Percentiles rank a stretch among this genome's conserved stretches.
Conservation (phyloP, 2,888 invertebrate genomes). For the Rhagophthalmus giganteus region DNA sequence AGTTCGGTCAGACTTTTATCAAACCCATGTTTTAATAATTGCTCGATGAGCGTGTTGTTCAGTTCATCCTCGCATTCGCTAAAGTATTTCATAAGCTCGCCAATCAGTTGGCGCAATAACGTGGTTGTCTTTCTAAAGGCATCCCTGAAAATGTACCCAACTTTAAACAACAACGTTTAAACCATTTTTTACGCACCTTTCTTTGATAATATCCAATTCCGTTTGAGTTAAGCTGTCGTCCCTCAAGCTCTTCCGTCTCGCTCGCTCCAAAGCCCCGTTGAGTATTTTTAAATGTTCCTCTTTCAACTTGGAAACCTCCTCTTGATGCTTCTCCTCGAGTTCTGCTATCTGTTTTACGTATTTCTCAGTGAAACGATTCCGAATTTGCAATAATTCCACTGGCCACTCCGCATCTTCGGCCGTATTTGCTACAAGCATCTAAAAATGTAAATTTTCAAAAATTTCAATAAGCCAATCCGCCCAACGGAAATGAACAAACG, state of each 20-base stretch:
- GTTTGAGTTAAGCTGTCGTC: conserved; percentile 59
- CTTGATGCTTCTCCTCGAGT: conserved; percentile 61
- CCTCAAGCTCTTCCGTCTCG: conserved; percentile 45
- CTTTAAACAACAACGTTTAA: background rate
- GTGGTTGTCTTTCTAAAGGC: conserved; percentile 66
- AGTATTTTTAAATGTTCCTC: conserved; percentile 45
- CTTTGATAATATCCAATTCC: conserved; percentile 63
- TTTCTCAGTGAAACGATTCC: conserved; percentile 73
- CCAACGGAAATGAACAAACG: too few relatives aligned
- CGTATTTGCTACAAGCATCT: conserved; percentile 72
- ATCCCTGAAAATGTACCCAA: conserved; percentile 59
- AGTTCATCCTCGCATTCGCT: conserved; percentile 77
- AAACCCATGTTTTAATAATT: conserved; percentile 57
- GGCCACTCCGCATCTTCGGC: conserved; percentile 77
- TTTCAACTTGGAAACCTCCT: conserved; percentile 62
- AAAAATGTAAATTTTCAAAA: conserved; percentile 18
- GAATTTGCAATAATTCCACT: conserved; percentile 69
- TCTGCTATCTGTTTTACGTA: conserved; percentile 64
- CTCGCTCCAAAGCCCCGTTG: conserved; percentile 48
- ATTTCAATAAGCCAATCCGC: background rate
- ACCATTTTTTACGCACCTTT: conserved; percentile 62
- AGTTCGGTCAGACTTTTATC: conserved; percentile 42
- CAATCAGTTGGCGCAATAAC: conserved; percentile 67
- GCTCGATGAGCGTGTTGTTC: conserved; percentile 72
- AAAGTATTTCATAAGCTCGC: conserved; percentile 74